phyloP scores from a whole-genome alignment of 2,797 vertebrate species.

The Pantherophis alleghaniensis region DNA sequence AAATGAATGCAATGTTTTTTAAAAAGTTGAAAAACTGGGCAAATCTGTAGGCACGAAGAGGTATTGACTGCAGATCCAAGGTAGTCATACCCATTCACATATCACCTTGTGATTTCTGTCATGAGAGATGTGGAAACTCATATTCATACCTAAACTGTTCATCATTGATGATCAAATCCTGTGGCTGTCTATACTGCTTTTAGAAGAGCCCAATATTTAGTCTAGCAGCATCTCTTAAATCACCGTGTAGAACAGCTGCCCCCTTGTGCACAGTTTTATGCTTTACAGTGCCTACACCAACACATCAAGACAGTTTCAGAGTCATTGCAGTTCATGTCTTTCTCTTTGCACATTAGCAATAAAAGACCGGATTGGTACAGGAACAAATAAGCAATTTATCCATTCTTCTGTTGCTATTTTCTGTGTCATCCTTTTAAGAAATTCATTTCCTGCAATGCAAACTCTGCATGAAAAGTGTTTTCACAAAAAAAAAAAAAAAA shows the following conservation, averaged over 20 bases:
- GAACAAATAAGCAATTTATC: slow-evolving; percentile 17
- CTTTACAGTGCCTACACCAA: background rate
- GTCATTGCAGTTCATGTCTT: background rate
- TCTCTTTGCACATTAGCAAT: background rate
- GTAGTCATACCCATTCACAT: background rate
- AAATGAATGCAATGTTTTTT: background rate
- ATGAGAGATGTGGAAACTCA: background rate
- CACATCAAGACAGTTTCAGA: background rate
- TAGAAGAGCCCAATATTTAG: background rate
- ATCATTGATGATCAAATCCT: background rate
- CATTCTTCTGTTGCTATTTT: slow-evolving; percentile 7
- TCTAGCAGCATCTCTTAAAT: background rate
- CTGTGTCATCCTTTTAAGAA: slow-evolving; percentile 22
- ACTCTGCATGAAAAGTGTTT: slow-evolving; percentile 26
- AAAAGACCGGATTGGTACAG: background rate
- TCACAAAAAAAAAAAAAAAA: background rate
- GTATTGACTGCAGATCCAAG: background rate
- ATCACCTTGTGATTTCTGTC: background rate
- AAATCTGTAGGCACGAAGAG: background rate
- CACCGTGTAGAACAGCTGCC: background rate
- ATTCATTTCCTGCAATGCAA: slow-evolving; percentile 43
- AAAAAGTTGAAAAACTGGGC: background rate
- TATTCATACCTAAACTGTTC: background rate
- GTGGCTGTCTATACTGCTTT: background rate
- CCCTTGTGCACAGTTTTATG: background rate